Evolutionary conservation across 2,113 vertebrate species (phyloP).

Genomic region (Hydrochoerus hydrochaeris): DNA sequence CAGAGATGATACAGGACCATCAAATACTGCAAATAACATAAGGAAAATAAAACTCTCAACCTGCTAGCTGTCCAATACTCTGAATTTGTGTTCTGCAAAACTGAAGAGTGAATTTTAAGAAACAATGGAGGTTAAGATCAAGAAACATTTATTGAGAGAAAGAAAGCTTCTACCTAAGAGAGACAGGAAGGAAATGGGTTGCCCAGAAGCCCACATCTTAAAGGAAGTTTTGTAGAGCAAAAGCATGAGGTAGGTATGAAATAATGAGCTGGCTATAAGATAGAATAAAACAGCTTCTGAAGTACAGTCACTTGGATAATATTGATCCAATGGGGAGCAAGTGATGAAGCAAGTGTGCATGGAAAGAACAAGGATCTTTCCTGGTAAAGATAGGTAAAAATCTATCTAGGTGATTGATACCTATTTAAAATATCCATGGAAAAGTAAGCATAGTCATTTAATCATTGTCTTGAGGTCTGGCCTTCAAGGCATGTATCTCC

Average conservation of each 20-base stretch:
- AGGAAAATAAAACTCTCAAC: not conserved
- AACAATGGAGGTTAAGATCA: not conserved
- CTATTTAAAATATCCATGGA: not conserved
- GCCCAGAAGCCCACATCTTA: not conserved
- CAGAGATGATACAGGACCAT: no score
- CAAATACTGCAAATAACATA: no score
- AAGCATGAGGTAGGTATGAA: not conserved
- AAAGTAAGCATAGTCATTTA: not conserved
- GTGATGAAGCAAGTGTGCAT: not conserved
- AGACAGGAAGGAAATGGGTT: not conserved
- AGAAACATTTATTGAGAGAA: not conserved
- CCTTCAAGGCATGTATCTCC: not conserved
- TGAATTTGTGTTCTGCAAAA: not conserved
- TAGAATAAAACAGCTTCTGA: not conserved
- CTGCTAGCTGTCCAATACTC: not conserved
- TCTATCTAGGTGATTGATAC: not conserved
- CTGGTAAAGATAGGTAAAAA: not conserved
- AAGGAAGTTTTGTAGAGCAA: not conserved
- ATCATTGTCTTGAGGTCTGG: not conserved
- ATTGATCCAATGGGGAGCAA: not conserved
- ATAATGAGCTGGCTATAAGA: not conserved
- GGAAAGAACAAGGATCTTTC: not conserved
- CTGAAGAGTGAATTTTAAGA: not conserved
- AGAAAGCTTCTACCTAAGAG: not conserved
- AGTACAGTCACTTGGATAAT: not conserved